Evolutionary conservation across 1,140 invertebrate genomes (phyloP), one percentile per base, ranked within the genome.

Genomic region (Chrysomallon squamiferum): DNA sequence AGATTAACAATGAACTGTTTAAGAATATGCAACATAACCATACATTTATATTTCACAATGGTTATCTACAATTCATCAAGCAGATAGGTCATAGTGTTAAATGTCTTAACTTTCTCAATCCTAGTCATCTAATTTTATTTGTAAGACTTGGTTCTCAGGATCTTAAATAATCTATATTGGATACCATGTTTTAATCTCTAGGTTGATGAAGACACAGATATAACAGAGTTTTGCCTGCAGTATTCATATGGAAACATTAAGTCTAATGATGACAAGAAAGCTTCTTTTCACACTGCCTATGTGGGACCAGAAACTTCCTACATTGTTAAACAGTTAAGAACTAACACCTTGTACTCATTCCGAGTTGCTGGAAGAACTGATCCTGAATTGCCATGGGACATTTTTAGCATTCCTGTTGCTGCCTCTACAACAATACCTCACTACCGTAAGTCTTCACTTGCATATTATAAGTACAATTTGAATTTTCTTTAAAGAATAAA

Each of bases 151-250:
- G n/a, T n/a, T n/a, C n/a, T n/a, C n/a, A n/a, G n/a, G n/a, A n/a
- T n/a, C n/a, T n/a, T n/a, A n/a, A n/a, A n/a, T n/a, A n/a, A n/a
- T n/a, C n/a, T n/a, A n/a, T n/a, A n/a, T n/a, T n/a, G n/a, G n/a
- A n/a, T n/a, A n/a, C n/a, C n/a, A n/a, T n/a, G n/a, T 38, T 22
- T 32, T 67, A 56, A 50, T 60, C 25, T 59, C 25, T 65, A 82
- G 81, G 59, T 71, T 49, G 80, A 81, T 63, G 81, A 83, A 3
- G 80, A 83, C 29, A 25, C 69, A 32, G 78, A 82, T 65, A 61
- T 73, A 9, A 61, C 50, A 13, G 78, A 83, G 63, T 83, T 81
- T 49, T 73, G 74, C 57, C 63, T 83, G 29, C 77, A 83, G 66
- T 81, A 76, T 68, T 69, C 73, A n/a, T 64, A 66, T 71, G 77